These are phyloP conservation scores for Ectemnius cavifrons DNA, from an alignment of 2,888 invertebrate genomes.

Conservation along the genomic window DNA sequence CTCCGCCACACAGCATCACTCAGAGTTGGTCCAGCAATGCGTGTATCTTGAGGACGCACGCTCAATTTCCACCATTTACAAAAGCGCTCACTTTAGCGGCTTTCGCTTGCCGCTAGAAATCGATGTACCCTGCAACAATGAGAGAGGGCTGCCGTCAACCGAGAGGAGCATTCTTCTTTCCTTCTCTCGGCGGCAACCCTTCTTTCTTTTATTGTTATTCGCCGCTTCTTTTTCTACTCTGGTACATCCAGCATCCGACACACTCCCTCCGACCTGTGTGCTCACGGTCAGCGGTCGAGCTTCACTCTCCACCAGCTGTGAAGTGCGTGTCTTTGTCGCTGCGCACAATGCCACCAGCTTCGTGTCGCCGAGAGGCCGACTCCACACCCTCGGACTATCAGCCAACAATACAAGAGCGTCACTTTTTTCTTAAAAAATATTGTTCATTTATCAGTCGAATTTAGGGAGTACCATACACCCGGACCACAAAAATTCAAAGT, in stretches of 20 bases:
- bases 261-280: conserved; percentile 23
- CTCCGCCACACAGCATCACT: too few relatives aligned
- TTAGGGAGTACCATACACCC: not conserved
- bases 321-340: conserved; percentile 66
- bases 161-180: conserved; percentile 41
- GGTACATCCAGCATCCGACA: conserved; percentile 35
- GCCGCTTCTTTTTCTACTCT: conserved; percentile 31
- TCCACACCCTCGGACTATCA: not conserved
- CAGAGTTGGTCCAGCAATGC: too few relatives aligned
- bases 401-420: not conserved
- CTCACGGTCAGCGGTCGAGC: conserved; percentile 3
- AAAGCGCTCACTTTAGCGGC: conserved; percentile 35
- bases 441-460: not conserved
- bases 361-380: conserved; percentile 9
- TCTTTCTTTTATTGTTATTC: conserved; percentile 12
- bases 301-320: conserved; percentile 54
- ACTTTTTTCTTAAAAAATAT: not conserved
- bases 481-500: not conserved
- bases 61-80: conserved; percentile 56
- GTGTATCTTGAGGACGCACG: conserved; percentile 7
- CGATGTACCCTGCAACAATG: conserved; percentile 49
- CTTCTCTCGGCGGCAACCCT: conserved; percentile 32
- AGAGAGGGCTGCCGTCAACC: conserved; percentile 37
- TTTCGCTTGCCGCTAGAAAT: conserved; percentile 37
- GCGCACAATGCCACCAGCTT: conserved; percentile 55